Evolutionary conservation across 2,888 invertebrate genomes (phyloP).

Genomic region (Archips xylosteana): DNA sequence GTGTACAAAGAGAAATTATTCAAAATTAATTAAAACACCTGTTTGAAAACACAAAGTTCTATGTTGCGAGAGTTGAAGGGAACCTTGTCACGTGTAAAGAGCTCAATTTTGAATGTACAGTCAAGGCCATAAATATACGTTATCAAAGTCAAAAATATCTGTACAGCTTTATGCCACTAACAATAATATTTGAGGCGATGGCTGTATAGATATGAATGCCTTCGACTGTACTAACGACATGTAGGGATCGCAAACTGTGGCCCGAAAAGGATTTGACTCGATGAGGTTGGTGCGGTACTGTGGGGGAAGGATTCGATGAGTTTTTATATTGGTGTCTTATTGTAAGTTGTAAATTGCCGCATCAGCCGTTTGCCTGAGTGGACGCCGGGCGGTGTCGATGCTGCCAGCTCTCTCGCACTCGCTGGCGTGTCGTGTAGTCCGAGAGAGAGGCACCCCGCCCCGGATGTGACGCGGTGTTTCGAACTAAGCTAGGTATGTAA

Average conservation of each 20-base stretch:
- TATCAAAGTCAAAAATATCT: no score
- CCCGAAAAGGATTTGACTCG: not conserved
- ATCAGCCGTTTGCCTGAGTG: not conserved
- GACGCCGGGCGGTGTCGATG: not conserved
- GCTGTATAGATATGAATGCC: no score
- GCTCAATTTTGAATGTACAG: not conserved
- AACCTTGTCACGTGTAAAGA: not conserved
- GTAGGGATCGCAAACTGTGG: not conserved
- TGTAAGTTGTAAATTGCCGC: not conserved
- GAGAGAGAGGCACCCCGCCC: not conserved
- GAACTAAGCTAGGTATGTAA: slow-evolving; percentile 4
- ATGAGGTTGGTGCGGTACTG: not conserved
- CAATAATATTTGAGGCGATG: no score
- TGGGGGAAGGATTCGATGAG: not conserved
- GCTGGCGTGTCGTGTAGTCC: not conserved
- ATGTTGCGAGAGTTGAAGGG: not conserved
- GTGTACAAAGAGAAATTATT: not conserved
- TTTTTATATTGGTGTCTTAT: not conserved
- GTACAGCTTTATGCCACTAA: no score
- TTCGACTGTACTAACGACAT: not conserved
- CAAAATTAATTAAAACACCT: not conserved
- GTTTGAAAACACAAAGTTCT: not conserved
- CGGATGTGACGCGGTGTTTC: not conserved
- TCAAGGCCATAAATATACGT: no score
- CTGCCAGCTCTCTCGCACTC: not conserved